Conservation (phyloP, 2,888 invertebrate species). For the Pocota personata region DNA sequence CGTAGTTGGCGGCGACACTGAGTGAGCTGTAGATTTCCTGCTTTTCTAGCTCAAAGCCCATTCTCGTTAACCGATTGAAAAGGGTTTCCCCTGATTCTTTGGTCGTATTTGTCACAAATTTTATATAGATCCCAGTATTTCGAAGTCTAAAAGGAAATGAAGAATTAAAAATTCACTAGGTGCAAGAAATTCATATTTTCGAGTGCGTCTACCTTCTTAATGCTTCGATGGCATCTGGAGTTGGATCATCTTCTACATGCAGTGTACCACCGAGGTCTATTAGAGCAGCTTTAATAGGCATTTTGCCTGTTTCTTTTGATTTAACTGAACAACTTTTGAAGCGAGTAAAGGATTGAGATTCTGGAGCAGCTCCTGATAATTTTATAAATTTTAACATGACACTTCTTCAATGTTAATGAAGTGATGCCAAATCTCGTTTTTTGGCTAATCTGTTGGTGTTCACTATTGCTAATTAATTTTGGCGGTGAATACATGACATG, state of each 20-base stretch:
- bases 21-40: slow-evolving; percentile 91
- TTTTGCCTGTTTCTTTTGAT: slow-evolving; percentile 61
- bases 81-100: slow-evolving; percentile 89
- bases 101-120: slow-evolving; percentile 94
- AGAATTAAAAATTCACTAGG: neutral
- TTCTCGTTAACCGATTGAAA: slow-evolving; percentile 84
- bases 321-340: neutral
- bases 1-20: slow-evolving; percentile 86
- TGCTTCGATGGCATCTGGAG: slow-evolving; percentile 87
- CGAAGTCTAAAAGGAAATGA: slow-evolving; percentile 82
- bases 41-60: slow-evolving; percentile 87
- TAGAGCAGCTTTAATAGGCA: slow-evolving; percentile 84
- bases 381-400: slow-evolving; percentile 49
- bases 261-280: slow-evolving; percentile 93
- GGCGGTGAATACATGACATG: too few species aligned
- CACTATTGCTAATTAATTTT: too few species aligned
- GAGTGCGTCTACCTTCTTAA: slow-evolving; percentile 84
- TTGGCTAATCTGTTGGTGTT: neutral
- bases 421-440: slow-evolving; percentile 34
- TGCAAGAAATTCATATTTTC: neutral
- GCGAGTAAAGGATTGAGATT: neutral
- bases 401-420: neutral
- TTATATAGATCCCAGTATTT: slow-evolving; percentile 84
- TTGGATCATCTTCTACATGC: slow-evolving; percentile 88
- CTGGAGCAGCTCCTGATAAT: neutral